Evolutionary conservation across 2,797 vertebrate genomes (phyloP), one percentile per base, ranked within the genome.

Genomic region (Micropoecilia bifurca): DNA sequence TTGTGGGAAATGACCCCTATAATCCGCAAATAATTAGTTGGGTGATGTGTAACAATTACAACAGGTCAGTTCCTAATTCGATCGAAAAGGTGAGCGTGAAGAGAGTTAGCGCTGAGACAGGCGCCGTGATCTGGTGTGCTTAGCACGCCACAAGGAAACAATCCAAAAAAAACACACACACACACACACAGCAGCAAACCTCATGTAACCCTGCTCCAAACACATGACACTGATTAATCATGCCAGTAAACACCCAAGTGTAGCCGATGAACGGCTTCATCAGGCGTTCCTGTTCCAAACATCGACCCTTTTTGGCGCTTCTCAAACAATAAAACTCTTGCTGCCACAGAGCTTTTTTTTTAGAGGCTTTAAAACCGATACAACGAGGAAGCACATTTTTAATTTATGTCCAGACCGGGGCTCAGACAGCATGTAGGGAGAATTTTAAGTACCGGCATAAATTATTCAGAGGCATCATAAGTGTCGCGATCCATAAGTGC

Each of bases 331-430:
- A 53, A 74, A 61, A 74, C 50, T 33, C 36, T 43, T 80, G 82
- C 72, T 30, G 22, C 74, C 7, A 47, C 71, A 3, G 63, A 41
- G 48, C 36, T 83, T 88, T 18, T 18, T 47, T 74, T 89, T 78
- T 69, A 84, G 68, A 5, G 13, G 61, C 79, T 82, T 80, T 76
- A 63, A 73, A 87, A 80, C 45, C 84, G 73, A 88, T 82, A 36
- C 55, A 74, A 87, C 80, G 79, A 86, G 63, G 68, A 80, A 57
- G 61, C 14, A 73, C 83, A 86, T 91, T 80, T 89, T 74, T 33
- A 81, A 39, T 76, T 85, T 80, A 76, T 71, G 75, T 80, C 83
- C 75, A 77, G 80, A 50, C 80, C 33, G 59, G 25, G 73, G 59
- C n/a, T 14, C 46, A 25, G 68, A 45, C 36, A 13, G 75, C 46